These are phyloP conservation scores for Australoheros scitulus DNA, from an alignment of 2,113 vertebrate species.

Conservation along the genomic window DNA sequence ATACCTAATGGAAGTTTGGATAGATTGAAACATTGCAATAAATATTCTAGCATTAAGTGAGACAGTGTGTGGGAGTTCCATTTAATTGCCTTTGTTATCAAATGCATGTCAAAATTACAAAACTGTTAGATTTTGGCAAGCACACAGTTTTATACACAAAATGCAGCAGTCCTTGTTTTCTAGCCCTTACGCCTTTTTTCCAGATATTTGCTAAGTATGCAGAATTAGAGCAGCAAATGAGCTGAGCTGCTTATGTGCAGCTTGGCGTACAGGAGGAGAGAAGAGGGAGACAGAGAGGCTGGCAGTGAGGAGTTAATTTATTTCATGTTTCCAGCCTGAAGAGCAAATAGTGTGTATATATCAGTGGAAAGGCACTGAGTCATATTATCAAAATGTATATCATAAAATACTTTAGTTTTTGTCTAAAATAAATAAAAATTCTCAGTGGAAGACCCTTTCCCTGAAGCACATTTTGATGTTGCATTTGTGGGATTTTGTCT, in stretches of 20 bases:
- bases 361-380: not conserved
- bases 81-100: not conserved
- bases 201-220: not conserved
- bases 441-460: not conserved
- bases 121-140: not conserved
- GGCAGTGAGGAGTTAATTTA: not conserved
- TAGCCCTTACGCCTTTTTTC: not conserved
- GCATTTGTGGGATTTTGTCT: not conserved
- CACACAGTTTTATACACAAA: not conserved
- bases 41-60: constrained; percentile 4
- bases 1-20: not conserved
- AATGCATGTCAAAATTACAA: not conserved
- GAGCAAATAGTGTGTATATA: not conserved
- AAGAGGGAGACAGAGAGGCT: not conserved
- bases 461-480: not conserved
- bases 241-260: not conserved
- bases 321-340: not conserved
- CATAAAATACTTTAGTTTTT: not conserved
- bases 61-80: constrained; percentile 4
- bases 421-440: not conserved
- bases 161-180: not conserved
- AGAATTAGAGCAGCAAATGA: not conserved
- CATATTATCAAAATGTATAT: not conserved
- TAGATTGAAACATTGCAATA: not conserved
- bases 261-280: not conserved